phyloP scores from a whole-genome alignment of 2,888 invertebrate genomes.

The Chironomus riparius region DNA sequence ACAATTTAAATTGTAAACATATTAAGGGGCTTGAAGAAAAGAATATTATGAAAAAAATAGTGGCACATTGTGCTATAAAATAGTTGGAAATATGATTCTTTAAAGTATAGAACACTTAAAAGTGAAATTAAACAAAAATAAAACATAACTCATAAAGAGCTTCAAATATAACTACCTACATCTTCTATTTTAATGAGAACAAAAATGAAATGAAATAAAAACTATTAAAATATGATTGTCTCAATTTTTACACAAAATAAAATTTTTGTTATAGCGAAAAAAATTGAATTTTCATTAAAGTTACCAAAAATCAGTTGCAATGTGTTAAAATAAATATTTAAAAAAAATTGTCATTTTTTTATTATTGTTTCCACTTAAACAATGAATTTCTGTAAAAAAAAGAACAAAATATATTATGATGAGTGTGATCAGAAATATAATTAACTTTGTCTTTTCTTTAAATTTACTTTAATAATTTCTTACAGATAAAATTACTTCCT shows the following conservation, averaged over 20 bases:
- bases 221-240: neutral
- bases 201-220: neutral
- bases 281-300: too few relatives aligned
- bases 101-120: too few relatives aligned
- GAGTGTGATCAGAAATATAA: neutral
- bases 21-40: neutral
- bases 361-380: too few relatives aligned
- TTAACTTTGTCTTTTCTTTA: neutral
- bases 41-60: neutral
- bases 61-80: neutral
- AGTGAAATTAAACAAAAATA: neutral
- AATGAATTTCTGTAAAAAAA: neutral
- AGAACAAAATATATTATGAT: neutral
- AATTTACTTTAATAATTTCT: neutral
- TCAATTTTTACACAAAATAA: too few relatives aligned
- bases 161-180: neutral
- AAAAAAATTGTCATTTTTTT: too few relatives aligned
- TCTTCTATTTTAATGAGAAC: neutral
- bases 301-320: too few relatives aligned
- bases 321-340: too few relatives aligned
- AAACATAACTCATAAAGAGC: neutral
- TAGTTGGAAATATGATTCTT: neutral
- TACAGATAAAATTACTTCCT: too few relatives aligned
- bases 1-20: neutral
- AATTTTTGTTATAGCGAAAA: too few relatives aligned